These are phyloP conservation scores for Carassius carassius DNA, from an alignment of 2,113 vertebrate genomes.

Conservation along the genomic window DNA sequence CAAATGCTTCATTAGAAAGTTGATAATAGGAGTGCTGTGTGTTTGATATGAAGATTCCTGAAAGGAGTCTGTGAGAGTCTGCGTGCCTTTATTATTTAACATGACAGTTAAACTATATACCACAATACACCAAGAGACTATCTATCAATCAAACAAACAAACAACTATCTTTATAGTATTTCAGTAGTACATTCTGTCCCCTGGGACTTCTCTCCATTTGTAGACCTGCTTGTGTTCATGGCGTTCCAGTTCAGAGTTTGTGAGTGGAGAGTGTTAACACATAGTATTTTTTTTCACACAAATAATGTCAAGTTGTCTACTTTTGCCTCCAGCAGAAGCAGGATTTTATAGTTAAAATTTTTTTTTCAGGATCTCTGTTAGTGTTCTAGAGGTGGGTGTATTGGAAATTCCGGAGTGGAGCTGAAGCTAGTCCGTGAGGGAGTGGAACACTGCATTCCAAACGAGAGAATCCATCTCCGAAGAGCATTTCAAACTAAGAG, in stretches of 20 bases:
- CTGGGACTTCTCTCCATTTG: not conserved
- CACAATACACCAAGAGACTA: not conserved
- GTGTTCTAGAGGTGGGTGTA: too few species aligned
- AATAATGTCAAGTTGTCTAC: not conserved
- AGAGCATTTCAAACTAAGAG: too few species aligned
- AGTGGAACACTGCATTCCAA: too few species aligned
- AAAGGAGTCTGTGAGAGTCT: not conserved
- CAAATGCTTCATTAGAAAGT: not conserved
- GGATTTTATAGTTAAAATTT: too few species aligned
- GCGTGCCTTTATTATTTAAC: not conserved
- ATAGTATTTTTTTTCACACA: not conserved
- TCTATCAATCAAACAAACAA: not conserved
- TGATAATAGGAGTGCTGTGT: not conserved
- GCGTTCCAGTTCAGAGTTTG: not conserved
- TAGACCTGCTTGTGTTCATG: not conserved
- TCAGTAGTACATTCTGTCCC: not conserved
- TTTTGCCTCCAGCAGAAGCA: not conserved
- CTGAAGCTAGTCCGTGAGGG: too few species aligned
- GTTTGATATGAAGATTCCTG: conserved; percentile 14
- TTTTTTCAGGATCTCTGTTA: too few species aligned
- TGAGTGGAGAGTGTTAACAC: not conserved
- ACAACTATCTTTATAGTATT: not conserved
- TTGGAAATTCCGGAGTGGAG: too few species aligned
- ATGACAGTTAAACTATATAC: not conserved
- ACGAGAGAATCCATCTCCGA: too few species aligned